These are phyloP conservation scores for Pithys albifrons DNA, from an alignment of 2,113 vertebrate genomes.

Conservation along the genomic window DNA sequence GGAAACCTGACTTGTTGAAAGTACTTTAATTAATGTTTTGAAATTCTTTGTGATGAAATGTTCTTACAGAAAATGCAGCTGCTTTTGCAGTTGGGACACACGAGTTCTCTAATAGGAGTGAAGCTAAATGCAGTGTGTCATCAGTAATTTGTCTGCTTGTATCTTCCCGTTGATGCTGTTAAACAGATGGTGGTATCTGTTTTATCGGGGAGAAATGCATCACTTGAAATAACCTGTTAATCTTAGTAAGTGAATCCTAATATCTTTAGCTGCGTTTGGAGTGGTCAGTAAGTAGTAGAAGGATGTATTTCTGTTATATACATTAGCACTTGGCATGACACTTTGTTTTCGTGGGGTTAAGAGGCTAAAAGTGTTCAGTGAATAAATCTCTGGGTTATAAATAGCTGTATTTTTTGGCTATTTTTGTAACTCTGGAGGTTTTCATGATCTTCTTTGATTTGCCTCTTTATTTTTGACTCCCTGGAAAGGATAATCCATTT, in stretches of 20 bases:
- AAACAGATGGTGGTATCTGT: conserved; percentile 1
- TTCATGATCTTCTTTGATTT: conserved; percentile 25
- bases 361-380: not conserved
- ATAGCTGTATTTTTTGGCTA: not conserved
- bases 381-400: conserved; percentile 9
- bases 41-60: conserved; percentile 15
- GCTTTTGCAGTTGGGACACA: not conserved
- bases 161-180: conserved; percentile 9
- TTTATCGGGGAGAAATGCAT: not conserved
- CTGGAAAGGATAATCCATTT: not conserved
- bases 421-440: not conserved
- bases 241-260: not conserved
- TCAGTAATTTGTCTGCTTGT: not conserved
- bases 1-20: conserved; percentile 33
- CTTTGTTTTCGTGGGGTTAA: not conserved
- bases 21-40: conserved; percentile 20
- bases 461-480: not conserved
- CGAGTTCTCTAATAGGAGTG: not conserved
- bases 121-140: not conserved
- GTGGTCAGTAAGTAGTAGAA: not conserved
- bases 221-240: conserved; percentile 49
- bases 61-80: not conserved
- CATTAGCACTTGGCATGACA: not conserved
- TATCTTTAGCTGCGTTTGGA: not conserved
- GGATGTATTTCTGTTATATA: not conserved